phyloP scores from a whole-genome alignment of 2,113 vertebrate species.

The Chrysemys picta region DNA sequence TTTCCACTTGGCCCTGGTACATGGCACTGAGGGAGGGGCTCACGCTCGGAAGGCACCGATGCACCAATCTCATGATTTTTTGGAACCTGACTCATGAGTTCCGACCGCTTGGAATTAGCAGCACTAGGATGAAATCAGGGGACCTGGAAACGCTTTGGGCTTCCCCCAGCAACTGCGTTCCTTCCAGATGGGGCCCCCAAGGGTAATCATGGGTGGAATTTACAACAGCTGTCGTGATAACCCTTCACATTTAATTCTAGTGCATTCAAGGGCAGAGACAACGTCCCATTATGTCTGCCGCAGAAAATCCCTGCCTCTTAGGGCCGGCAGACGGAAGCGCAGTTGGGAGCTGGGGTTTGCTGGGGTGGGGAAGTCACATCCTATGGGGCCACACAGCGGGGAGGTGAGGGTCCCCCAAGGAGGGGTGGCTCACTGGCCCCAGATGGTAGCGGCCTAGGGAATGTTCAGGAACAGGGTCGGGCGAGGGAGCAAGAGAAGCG shows the following conservation, averaged over 20 bases:
- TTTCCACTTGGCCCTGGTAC: background rate
- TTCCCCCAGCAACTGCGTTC: background rate
- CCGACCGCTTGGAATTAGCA: no score
- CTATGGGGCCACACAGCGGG: background rate
- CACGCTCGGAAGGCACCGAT: background rate
- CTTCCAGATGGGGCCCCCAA: background rate
- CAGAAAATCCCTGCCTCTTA: background rate
- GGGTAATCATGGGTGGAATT: background rate
- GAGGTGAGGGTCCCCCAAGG: background rate
- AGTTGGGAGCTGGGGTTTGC: background rate
- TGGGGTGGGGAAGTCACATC: no score
- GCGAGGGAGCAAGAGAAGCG: background rate
- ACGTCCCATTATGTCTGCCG: fast-evolving
- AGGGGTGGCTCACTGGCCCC: background rate
- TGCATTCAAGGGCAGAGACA: no score
- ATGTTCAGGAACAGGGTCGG: background rate
- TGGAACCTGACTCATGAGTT: background rate
- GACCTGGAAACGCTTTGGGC: background rate
- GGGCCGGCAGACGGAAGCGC: no score
- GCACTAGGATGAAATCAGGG: no score
- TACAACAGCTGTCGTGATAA: background rate
- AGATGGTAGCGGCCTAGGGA: background rate
- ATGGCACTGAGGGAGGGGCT: background rate
- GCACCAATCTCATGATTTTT: background rate
- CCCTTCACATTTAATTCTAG: background rate